These are phyloP conservation scores for Lepidurus packardi DNA, from an alignment of 1,140 invertebrate genomes.

Conservation along the genomic window DNA sequence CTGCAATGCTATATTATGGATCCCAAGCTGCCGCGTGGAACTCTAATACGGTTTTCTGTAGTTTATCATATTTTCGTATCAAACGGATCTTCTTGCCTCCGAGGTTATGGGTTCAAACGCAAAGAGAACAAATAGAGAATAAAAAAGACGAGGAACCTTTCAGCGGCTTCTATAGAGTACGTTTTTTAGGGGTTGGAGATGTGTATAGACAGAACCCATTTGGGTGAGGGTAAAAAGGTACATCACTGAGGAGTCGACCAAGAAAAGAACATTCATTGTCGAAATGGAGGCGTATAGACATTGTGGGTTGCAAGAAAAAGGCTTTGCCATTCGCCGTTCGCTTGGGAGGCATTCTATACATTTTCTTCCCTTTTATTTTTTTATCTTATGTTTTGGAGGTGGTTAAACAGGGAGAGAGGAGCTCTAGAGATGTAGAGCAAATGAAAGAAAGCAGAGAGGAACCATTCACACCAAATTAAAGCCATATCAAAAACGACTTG, in stretches of 20 bases:
- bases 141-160: neutral
- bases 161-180: neutral
- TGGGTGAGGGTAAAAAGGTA: slow-evolving; percentile 9
- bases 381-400: neutral
- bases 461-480: slow-evolving; percentile 1
- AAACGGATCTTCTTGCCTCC: neutral
- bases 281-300: neutral
- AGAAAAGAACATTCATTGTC: neutral
- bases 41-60: too few relatives aligned
- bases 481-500: slow-evolving; percentile 5
- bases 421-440: neutral
- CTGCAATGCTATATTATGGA: too few relatives aligned
- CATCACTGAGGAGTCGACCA: neutral
- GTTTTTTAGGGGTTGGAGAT: neutral
- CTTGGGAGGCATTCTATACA: neutral
- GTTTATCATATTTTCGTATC: too few relatives aligned
- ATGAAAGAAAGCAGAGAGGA: slow-evolving; percentile 1
- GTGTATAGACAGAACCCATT: slow-evolving; percentile 1
- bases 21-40: too few relatives aligned
- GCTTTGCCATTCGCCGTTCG: too few relatives aligned
- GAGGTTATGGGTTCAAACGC: neutral
- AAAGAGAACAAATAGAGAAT: neutral
- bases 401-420: neutral
- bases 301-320: too few relatives aligned
- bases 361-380: too few relatives aligned